Percentiles rank a stretch among this genome's conserved stretches.
Evolutionary conservation across 2,888 invertebrate genomes (phyloP).

Genomic region (Agrilus biguttatus): DNA sequence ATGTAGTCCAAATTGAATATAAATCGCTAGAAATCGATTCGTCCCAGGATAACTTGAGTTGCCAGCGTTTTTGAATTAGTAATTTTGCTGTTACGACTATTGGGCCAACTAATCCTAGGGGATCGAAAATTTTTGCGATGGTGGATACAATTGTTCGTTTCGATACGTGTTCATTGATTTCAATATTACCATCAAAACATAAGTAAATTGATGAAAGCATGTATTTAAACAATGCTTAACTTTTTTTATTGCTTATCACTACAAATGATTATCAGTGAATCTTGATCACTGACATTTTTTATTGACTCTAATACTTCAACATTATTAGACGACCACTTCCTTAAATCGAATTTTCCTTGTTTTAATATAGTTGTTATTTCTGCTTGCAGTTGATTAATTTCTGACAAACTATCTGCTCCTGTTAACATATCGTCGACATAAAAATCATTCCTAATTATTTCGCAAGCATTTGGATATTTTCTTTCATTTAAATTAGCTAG

Average conservation of each 20-base stretch:
- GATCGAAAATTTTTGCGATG: constrained; percentile 13
- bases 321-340: no score
- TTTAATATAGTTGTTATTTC: no score
- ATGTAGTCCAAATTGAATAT: constrained; percentile 1
- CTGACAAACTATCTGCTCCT: no score
- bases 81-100: constrained; percentile 13
- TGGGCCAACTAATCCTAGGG: constrained; percentile 12
- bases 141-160: constrained; percentile 6
- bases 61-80: constrained; percentile 15
- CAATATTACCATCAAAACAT: background rate
- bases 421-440: no score
- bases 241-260: constrained; percentile 1
- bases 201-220: no score
- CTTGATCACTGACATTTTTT: no score
- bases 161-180: background rate
- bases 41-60: constrained; percentile 15
- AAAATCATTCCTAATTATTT: background rate
- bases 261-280: background rate
- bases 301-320: no score
- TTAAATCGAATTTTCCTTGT: no score
- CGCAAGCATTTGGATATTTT: no score
- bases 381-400: no score
- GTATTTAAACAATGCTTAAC: constrained; percentile 2
- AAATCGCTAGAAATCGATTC: constrained; percentile 10
- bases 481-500: no score